phyloP scores from a whole-genome alignment of 2,888 invertebrate species.

The Cheilosia vernalis region DNA sequence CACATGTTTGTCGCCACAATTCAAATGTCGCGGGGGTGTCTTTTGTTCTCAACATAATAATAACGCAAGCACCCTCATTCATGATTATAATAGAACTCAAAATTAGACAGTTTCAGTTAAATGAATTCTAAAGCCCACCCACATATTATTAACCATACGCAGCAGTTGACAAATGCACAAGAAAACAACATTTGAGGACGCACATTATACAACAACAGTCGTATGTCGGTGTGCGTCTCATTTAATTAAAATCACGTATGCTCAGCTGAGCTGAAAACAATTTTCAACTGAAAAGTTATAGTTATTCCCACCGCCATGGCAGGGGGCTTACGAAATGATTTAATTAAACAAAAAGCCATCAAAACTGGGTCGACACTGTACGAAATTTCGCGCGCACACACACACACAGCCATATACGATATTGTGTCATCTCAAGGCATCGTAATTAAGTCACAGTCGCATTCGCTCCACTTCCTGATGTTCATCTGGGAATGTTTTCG shows the following conservation, averaged over 20 bases:
- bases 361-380: constrained; percentile 49
- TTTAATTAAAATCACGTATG: constrained; percentile 61
- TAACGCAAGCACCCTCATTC: background rate
- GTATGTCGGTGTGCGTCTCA: constrained; percentile 24
- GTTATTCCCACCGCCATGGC: constrained; percentile 4
- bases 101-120: constrained; percentile 13
- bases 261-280: constrained; percentile 48
- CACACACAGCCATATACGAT: background rate
- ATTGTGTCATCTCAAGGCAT: constrained; percentile 51
- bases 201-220: constrained; percentile 7
- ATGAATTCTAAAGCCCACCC: constrained; percentile 1
- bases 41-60: background rate
- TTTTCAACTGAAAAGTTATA: constrained; percentile 45
- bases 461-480: constrained; percentile 12
- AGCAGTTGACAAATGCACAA: constrained; percentile 21
- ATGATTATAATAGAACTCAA: background rate
- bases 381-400: constrained; percentile 16
- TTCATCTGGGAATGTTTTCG: constrained; percentile 4
- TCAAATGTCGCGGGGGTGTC: background rate
- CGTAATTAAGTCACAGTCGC: constrained; percentile 58
- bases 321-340: constrained; percentile 47
- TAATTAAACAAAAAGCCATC: constrained; percentile 61
- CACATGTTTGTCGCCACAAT: too few species aligned
- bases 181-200: background rate
- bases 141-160: constrained; percentile 13